phyloP scores from a whole-genome alignment of 2,888 invertebrate species.

The Magallana nippona region DNA sequence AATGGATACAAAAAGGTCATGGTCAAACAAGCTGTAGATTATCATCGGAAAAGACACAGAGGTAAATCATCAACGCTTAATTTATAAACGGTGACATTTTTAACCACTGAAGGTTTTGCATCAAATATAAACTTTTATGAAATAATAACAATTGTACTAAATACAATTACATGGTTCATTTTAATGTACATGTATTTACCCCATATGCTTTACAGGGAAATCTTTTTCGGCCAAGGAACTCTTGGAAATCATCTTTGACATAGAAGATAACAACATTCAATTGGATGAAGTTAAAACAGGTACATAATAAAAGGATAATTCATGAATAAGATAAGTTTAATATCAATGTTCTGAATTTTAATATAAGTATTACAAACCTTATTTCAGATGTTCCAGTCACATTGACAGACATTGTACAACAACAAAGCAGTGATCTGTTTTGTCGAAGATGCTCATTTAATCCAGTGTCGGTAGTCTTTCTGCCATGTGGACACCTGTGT shows the following conservation, averaged over 20 bases:
- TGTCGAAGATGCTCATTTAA: conserved; percentile 13
- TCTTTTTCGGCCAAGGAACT: conserved; percentile 22
- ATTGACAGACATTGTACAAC: background rate
- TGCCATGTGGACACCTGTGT: conserved; percentile 39
- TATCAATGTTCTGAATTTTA: too few species aligned
- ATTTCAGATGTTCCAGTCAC: background rate
- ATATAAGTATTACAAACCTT: background rate
- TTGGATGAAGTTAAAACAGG: background rate
- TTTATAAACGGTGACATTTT: background rate
- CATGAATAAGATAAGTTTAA: too few species aligned
- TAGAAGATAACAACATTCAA: conserved; percentile 32
- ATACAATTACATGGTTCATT: background rate
- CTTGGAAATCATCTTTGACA: conserved; percentile 35
- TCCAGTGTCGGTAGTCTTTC: conserved; percentile 11
- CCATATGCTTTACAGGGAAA: background rate
- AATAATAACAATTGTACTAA: background rate
- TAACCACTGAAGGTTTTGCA: too few species aligned
- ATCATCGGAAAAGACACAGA: background rate
- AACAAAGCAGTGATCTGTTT: conserved; percentile 6
- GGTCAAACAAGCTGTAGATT: background rate
- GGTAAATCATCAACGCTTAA: background rate
- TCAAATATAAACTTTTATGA: background rate
- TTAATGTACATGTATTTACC: background rate
- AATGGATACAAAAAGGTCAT: conserved; percentile 5
- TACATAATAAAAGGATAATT: background rate